Evolutionary conservation across 2,888 invertebrate species (phyloP), one percentile per base, ranked within the genome.

Genomic region (Scrobipalpa atriplicella): DNA sequence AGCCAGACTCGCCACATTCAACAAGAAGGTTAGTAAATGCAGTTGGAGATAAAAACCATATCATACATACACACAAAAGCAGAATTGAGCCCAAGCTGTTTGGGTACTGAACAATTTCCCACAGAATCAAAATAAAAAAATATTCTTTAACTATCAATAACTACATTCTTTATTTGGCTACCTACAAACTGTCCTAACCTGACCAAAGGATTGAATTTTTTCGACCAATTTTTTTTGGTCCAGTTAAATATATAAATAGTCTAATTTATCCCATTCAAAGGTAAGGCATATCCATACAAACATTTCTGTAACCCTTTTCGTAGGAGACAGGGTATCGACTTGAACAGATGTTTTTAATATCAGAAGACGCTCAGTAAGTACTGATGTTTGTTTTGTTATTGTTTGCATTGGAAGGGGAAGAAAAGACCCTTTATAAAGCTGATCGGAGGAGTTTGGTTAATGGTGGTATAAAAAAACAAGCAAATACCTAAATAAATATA

Each of bases 341-440:
- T 69, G 79, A 85, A 87, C 90, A 90, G 89, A 89, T 90, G 90
- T 90, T 86, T 84, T 82, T 86, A 87, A 87, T 87, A 84, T 85
- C 84, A 77, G 77, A 81, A 82, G 79, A 78, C 78, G 77, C 79
- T 81, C 80, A 72, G 58, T 29, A 8, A n/a, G 1, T 38, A 36
- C 29, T 75, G 73, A 71, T 83, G 83, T 86, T 85, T 84, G 80
- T 82, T 76, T 76, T 73, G 73, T 71, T 72, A 76, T 74, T 77
- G 75, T 72, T 72, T 71, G 54, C 21, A 69, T 68, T 68, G 68
- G 19, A 21, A 62, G 47, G 62, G 62, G 13, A 41, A 21, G 47
- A 38, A n/a, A 21, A 56, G 21, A 56, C 54, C 54, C 54, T 56
- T 56, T 56, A 56, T 56, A 56, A 56, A 29, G 54, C 54, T 56